phyloP scores from a whole-genome alignment of 2,113 vertebrate genomes.

The Labrus mixtus region DNA sequence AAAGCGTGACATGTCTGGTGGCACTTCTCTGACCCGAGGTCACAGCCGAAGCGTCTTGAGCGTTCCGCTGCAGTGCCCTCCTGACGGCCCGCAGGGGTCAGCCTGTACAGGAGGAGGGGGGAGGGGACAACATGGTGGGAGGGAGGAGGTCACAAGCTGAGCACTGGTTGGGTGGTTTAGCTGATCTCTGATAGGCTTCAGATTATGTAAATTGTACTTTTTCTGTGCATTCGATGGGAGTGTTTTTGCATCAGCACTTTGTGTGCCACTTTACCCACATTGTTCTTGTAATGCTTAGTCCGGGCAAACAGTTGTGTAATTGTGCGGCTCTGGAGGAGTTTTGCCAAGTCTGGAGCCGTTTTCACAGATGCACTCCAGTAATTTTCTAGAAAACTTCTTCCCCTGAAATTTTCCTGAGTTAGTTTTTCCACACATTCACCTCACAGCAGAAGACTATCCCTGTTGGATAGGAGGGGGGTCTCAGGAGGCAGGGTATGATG shows the following conservation, averaged over 20 bases:
- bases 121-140: conserved; percentile 16
- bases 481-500: too few species aligned
- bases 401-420: too few species aligned
- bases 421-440: too few species aligned
- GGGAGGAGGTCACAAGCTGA: background rate
- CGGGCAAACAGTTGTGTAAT: background rate
- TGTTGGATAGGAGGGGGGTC: too few species aligned
- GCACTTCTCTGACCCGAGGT: conserved; percentile 79
- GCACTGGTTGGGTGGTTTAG: conserved; percentile 28
- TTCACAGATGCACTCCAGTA: background rate
- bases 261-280: background rate
- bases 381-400: too few species aligned
- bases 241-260: background rate
- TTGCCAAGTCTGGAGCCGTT: background rate
- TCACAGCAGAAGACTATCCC: too few species aligned
- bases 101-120: conserved; percentile 37
- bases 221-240: background rate
- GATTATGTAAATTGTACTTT: background rate
- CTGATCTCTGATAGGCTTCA: background rate
- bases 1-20: conserved; percentile 80
- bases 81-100: conserved; percentile 64
- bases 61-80: conserved; percentile 62
- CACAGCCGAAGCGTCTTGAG: conserved; percentile 64
- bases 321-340: background rate
- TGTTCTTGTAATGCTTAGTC: background rate